These are phyloP conservation scores for Yponomeuta malinellus DNA, from an alignment of 2,888 invertebrate genomes.

Conservation along the genomic window DNA sequence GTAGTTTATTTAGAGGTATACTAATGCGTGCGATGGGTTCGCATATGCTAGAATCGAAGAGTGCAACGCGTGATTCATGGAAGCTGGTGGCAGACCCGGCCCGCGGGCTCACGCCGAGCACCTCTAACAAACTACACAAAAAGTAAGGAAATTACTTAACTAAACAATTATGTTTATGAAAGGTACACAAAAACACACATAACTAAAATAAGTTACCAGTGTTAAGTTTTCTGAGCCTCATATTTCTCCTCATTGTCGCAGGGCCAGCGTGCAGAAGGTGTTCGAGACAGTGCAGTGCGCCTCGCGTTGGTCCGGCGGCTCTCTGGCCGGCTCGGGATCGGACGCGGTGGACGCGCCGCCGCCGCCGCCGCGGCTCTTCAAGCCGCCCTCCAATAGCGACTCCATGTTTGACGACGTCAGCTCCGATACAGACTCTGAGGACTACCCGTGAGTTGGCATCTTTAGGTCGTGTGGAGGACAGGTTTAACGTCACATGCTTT, in stretches of 20 bases:
- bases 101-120: no score
- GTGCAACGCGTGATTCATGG: no score
- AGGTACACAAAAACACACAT: no score
- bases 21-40: no score
- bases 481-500: no score
- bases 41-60: no score
- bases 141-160: no score
- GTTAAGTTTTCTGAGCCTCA: background rate
- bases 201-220: no score
- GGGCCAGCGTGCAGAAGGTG: conserved; percentile 89
- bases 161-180: no score
- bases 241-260: conserved; percentile 36
- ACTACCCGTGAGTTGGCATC: conserved; percentile 80
- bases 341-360: conserved; percentile 58
- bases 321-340: conserved; percentile 56
- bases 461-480: conserved; percentile 14
- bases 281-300: conserved; percentile 94
- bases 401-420: conserved; percentile 69
- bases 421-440: conserved; percentile 82
- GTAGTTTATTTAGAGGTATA: no score
- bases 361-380: conserved; percentile 69
- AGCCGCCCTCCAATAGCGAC: conserved; percentile 78
- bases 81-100: no score
- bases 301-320: conserved; percentile 74
- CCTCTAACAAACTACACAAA: no score